Percentiles rank a stretch among this genome's conserved stretches.
phyloP scores from a whole-genome alignment of 2,888 invertebrate species.

The Blastobasis lacticolella region DNA sequence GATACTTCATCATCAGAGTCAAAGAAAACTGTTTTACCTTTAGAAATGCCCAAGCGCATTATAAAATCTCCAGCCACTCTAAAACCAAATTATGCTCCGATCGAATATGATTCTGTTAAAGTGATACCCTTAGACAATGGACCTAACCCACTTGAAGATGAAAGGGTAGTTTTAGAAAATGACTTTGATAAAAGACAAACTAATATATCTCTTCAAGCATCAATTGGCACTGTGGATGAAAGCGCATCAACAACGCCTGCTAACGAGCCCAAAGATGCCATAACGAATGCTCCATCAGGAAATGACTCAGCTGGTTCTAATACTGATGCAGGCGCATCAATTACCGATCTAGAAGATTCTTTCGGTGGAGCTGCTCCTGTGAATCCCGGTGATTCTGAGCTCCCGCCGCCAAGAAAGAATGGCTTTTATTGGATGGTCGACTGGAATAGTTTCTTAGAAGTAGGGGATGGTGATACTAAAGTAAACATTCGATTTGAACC shows the following conservation, averaged over 20 bases:
- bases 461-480: slow-evolving; percentile 83
- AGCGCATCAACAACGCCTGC: slow-evolving; percentile 21
- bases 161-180: slow-evolving; percentile 26
- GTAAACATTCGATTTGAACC: slow-evolving; percentile 87
- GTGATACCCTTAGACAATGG: slow-evolving; percentile 60
- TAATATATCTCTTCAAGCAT: slow-evolving; percentile 22
- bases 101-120: slow-evolving; percentile 59
- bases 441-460: slow-evolving; percentile 90
- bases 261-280: slow-evolving; percentile 31
- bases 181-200: slow-evolving; percentile 55
- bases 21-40: slow-evolving; percentile 43
- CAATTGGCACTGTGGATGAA: slow-evolving; percentile 18
- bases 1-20: slow-evolving; percentile 57
- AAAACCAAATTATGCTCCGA: slow-evolving; percentile 43
- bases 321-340: slow-evolving; percentile 63
- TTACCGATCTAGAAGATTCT: slow-evolving; percentile 82
- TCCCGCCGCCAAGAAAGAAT: slow-evolving; percentile 80
- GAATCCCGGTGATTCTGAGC: slow-evolving; percentile 73
- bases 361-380: slow-evolving; percentile 80
- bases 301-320: slow-evolving; percentile 52
- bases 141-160: slow-evolving; percentile 44
- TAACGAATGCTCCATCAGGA: slow-evolving; percentile 24
- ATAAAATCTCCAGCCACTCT: slow-evolving; percentile 37
- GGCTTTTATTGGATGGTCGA: slow-evolving; percentile 90
- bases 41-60: slow-evolving; percentile 46